Conservation (phyloP, 64 coral and sea anemone species). For the Exaiptasia diaphana region DNA sequence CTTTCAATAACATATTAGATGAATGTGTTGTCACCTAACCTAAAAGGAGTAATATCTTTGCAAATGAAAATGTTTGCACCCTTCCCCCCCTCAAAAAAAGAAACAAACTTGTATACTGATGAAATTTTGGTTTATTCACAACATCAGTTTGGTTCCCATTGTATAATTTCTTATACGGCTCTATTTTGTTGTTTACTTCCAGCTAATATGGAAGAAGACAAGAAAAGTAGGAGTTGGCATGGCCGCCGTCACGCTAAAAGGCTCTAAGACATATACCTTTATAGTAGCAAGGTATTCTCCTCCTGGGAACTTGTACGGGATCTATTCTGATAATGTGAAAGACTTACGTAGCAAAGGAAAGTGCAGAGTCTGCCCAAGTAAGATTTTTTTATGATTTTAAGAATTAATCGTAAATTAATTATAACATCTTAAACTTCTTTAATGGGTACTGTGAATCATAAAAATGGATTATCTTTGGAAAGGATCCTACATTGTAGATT, state of each 20-base stretch:
- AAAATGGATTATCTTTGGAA: no score
- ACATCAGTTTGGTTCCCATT: background rate
- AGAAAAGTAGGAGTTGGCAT: slow-evolving; percentile 43
- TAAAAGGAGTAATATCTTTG: background rate
- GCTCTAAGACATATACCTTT: slow-evolving; percentile 23
- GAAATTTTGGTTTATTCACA: background rate
- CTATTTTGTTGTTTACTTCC: background rate
- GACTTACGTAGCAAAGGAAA: background rate
- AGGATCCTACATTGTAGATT: no score
- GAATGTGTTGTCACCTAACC: background rate
- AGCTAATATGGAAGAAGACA: slow-evolving; percentile 74
- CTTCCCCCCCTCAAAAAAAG: background rate
- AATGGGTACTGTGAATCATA: background rate
- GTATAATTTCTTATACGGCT: background rate
- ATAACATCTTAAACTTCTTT: background rate
- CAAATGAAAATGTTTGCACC: background rate
- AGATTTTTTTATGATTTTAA: background rate
- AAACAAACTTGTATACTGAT: background rate
- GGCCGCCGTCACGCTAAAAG: slow-evolving; percentile 32
- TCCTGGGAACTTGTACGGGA: slow-evolving; percentile 37
- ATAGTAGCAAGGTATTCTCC: slow-evolving; percentile 62
- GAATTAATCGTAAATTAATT: background rate
- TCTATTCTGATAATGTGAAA: background rate
- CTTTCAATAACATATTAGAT: background rate
- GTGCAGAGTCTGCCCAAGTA: background rate